A percentile compares a stretch with the other conserved stretches of the same genome.
These are phyloP conservation scores for Antedon bifida DNA, from an alignment of 35 echinoderm and acorn worm genomes.

Conservation along the genomic window DNA sequence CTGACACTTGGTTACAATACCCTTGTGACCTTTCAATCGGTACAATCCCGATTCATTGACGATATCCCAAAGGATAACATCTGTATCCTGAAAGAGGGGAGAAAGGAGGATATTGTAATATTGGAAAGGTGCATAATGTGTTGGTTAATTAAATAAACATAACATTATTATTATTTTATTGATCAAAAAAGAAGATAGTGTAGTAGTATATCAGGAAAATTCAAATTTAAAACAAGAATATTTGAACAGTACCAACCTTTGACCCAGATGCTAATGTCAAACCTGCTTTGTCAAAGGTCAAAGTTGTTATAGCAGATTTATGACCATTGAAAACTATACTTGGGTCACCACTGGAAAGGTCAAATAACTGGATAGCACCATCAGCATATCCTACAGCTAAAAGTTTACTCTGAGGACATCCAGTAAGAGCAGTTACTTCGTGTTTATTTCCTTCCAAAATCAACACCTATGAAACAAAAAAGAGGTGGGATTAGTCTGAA, in stretches of 20 bases:
- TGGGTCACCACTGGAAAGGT: constrained; percentile 26
- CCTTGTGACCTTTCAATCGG: constrained; percentile 90
- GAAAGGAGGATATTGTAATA: neutral
- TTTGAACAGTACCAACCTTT: constrained; percentile 71
- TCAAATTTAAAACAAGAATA: too few relatives aligned
- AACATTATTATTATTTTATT: too few relatives aligned
- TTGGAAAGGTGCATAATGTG: neutral
- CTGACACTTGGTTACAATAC: constrained; percentile 53
- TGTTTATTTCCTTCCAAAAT: constrained; percentile 65
- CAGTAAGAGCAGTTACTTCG: constrained; percentile 50
- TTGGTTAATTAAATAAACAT: too few relatives aligned
- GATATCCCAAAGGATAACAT: constrained; percentile 92
- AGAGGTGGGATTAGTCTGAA: neutral
- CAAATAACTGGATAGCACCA: constrained; percentile 62
- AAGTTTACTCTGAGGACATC: constrained; percentile 26
- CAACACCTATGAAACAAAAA: constrained; percentile 30
- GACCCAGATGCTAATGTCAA: constrained; percentile 66
- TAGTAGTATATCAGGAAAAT: too few relatives aligned
- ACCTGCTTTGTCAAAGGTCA: constrained; percentile 44
- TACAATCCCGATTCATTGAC: constrained; percentile 93
- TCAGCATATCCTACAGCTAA: constrained; percentile 83
- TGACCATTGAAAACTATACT: constrained; percentile 87
- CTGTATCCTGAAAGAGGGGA: constrained; percentile 71
- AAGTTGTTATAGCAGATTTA: constrained; percentile 76
- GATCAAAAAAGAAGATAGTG: too few relatives aligned